Evolutionary conservation across 2,797 vertebrate species (phyloP).

Genomic region (Pogonophryne albipinna): DNA sequence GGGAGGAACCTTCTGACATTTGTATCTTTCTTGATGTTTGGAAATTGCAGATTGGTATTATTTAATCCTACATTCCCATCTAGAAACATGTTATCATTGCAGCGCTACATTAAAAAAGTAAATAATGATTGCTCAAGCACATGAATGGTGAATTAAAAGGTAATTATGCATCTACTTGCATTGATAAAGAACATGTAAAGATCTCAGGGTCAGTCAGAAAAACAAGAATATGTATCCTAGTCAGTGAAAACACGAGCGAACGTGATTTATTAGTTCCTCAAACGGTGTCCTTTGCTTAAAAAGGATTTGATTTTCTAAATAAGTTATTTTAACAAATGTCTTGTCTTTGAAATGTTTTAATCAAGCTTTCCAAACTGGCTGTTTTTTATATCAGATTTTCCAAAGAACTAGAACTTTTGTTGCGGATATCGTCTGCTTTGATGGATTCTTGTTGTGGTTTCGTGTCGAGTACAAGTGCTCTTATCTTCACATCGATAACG

Average conservation of each 20-base stretch:
- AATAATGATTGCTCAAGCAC: no score
- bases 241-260: not conserved
- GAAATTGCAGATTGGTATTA: not conserved
- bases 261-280: not conserved
- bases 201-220: not conserved
- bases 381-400: no score
- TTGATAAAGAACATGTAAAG: not conserved
- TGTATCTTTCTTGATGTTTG: not conserved
- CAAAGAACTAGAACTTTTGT: not conserved
- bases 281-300: not conserved
- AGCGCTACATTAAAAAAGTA: not conserved
- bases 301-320: not conserved
- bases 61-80: not conserved
- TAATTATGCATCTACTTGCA: not conserved
- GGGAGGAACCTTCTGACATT: not conserved
- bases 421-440: not conserved
- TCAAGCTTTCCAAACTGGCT: no score
- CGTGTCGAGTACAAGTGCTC: not conserved
- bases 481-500: conserved; percentile 1
- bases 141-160: no score
- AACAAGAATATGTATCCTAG: not conserved
- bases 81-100: not conserved
- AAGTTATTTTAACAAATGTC: no score
- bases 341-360: no score
- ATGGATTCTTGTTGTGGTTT: not conserved